These are phyloP conservation scores for Camponotus pennsylvanicus DNA, from an alignment of 1,140 invertebrate species.

Conservation along the genomic window DNA sequence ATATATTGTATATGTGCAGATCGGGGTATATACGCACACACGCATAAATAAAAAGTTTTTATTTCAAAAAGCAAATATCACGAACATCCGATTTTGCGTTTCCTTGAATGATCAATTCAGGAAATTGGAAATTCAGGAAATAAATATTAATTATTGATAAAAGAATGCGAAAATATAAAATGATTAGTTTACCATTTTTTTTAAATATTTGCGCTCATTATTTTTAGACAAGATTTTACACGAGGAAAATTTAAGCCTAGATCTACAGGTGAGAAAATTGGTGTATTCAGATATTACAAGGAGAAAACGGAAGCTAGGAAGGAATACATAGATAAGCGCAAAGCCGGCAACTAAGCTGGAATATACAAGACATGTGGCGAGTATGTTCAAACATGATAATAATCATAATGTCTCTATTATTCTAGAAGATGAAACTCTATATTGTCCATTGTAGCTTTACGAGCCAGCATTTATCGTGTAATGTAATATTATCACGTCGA, in stretches of 20 bases:
- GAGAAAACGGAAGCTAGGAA: conserved; percentile 25
- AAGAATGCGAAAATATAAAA: not conserved
- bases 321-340: conserved; percentile 36
- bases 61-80: not conserved
- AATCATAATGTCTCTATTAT: conserved; percentile 57
- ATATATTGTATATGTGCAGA: not conserved
- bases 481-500: conserved; percentile 44
- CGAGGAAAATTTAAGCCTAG: not conserved
- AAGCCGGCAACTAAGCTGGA: conserved; percentile 44
- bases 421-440: conserved; percentile 29
- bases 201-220: not conserved
- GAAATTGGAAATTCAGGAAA: too few relatives aligned
- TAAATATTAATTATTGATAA: not conserved
- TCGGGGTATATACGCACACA: not conserved
- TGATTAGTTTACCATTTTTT: conserved; percentile 18
- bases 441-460: conserved; percentile 28
- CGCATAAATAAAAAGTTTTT: not conserved
- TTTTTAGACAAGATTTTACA: not conserved
- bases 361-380: conserved; percentile 51
- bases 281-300: conserved; percentile 24
- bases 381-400: conserved; percentile 54
- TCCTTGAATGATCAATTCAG: not conserved
- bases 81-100: not conserved
- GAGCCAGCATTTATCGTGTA: conserved; percentile 34
- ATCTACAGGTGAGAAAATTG: conserved; percentile 3